Evolutionary conservation across 2,113 vertebrate genomes (phyloP).

Genomic region (Apteryx owenii): DNA sequence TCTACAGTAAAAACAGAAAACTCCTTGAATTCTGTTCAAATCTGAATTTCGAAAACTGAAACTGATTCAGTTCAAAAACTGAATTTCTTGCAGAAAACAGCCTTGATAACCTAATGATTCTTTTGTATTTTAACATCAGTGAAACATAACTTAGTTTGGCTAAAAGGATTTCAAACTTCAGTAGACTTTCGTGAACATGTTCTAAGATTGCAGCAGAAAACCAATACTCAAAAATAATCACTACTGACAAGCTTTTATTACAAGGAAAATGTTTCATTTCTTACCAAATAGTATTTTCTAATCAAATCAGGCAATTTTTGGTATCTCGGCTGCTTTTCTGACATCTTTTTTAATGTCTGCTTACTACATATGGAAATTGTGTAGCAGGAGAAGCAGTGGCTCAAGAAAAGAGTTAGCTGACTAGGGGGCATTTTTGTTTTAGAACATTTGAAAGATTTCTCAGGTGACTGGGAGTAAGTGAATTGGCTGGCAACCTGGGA

Average conservation of each 20-base stretch:
- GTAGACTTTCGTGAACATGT: not conserved
- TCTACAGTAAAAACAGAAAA: not conserved
- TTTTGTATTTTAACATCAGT: not conserved
- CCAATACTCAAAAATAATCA: not conserved
- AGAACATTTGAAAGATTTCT: not conserved
- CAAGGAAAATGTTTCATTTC: not conserved
- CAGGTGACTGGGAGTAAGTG: not conserved
- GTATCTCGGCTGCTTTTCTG: not conserved
- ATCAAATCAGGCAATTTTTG: not conserved
- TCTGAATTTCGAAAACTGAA: too few species aligned
- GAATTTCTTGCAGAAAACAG: not conserved
- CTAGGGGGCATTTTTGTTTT: not conserved
- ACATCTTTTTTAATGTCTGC: not conserved
- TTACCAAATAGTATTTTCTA: not conserved
- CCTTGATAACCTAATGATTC: not conserved
- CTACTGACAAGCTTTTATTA: not conserved
- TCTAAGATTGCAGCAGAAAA: not conserved
- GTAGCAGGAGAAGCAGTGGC: not conserved
- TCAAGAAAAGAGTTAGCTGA: not conserved
- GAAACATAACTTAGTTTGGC: not conserved
- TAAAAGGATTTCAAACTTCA: not conserved
- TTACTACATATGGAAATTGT: not conserved
- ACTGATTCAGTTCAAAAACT: too few species aligned
- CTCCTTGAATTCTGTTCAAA: not conserved
- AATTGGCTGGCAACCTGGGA: not conserved